These are phyloP conservation scores for Ptilorrhoa leucosticta DNA, from an alignment of 2,113 vertebrate species.

Conservation along the genomic window DNA sequence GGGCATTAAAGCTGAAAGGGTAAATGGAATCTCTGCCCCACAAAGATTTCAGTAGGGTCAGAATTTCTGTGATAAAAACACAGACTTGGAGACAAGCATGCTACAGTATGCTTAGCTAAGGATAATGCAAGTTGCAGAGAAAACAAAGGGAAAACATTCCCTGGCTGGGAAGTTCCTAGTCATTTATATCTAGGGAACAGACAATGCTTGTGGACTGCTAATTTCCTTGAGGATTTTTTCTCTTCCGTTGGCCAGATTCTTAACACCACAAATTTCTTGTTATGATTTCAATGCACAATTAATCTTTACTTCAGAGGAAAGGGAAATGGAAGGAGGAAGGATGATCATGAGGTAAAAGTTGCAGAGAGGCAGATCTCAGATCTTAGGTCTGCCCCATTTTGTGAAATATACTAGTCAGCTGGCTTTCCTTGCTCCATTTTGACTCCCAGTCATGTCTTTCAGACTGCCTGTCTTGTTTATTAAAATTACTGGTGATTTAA, in stretches of 20 bases:
- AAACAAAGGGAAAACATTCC: constrained; percentile 17
- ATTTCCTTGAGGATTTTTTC: constrained; percentile 51
- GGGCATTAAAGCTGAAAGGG: not conserved
- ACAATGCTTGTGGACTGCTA: constrained; percentile 3
- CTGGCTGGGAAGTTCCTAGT: constrained; percentile 8
- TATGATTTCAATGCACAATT: constrained; percentile 35
- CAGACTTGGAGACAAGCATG: not conserved
- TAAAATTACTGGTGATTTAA: constrained; percentile 5
- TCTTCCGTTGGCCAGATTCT: constrained; percentile 41
- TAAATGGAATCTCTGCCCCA: not conserved
- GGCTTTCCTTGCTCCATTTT: constrained; percentile 20
- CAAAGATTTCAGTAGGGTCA: not conserved
- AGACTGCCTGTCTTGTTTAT: not conserved
- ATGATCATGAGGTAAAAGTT: not conserved
- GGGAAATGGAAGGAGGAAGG: constrained; percentile 34
- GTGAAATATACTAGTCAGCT: not conserved
- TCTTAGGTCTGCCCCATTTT: not conserved
- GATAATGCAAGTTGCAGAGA: not conserved
- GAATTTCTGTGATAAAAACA: not conserved
- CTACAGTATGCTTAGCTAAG: constrained; percentile 6
- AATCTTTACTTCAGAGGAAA: constrained; percentile 40
- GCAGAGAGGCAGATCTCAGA: not conserved
- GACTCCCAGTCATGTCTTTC: constrained; percentile 29
- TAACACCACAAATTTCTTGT: not conserved
- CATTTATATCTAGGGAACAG: constrained; percentile 9